phyloP scores from a whole-genome alignment of 1,140 invertebrate species.

The Protaetia brevitarsis region DNA sequence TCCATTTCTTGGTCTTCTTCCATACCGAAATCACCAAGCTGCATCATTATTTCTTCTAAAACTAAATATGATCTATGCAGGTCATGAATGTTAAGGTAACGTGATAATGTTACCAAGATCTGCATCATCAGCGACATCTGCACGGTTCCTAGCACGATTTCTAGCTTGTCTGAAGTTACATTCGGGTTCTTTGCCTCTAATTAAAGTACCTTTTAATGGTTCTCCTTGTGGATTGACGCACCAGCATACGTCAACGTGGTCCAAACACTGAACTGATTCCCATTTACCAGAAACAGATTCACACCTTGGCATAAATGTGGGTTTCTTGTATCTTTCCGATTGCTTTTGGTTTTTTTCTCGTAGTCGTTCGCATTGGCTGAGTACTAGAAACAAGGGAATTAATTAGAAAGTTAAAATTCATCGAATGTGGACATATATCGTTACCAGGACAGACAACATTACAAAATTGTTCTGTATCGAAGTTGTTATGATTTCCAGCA shows the following conservation, averaged over 20 bases:
- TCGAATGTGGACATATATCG: constrained; percentile 19
- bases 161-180: constrained; percentile 76
- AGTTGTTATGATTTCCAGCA: constrained; percentile 85
- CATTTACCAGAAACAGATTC: constrained; percentile 69
- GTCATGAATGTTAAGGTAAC: constrained; percentile 27
- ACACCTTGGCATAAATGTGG: constrained; percentile 71
- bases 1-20: constrained; percentile 35
- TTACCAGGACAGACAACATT: constrained; percentile 73
- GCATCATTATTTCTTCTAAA: constrained; percentile 63
- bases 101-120: constrained; percentile 38
- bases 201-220: constrained; percentile 72
- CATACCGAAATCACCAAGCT: constrained; percentile 55
- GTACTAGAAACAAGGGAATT: constrained; percentile 50
- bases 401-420: not conserved
- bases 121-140: constrained; percentile 42
- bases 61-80: too few relatives aligned
- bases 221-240: constrained; percentile 78
- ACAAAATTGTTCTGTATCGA: constrained; percentile 79
- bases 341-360: constrained; percentile 72
- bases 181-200: constrained; percentile 64
- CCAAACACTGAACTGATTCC: constrained; percentile 78
- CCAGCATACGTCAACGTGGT: constrained; percentile 79
- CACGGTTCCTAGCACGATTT: constrained; percentile 49
- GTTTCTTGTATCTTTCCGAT: constrained; percentile 65
- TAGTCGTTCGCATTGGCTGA: constrained; percentile 76